These are phyloP conservation scores for Haliclona indistincta DNA, from an alignment of 37 sponge, comb jelly and placozoan genomes.

Conservation along the genomic window DNA sequence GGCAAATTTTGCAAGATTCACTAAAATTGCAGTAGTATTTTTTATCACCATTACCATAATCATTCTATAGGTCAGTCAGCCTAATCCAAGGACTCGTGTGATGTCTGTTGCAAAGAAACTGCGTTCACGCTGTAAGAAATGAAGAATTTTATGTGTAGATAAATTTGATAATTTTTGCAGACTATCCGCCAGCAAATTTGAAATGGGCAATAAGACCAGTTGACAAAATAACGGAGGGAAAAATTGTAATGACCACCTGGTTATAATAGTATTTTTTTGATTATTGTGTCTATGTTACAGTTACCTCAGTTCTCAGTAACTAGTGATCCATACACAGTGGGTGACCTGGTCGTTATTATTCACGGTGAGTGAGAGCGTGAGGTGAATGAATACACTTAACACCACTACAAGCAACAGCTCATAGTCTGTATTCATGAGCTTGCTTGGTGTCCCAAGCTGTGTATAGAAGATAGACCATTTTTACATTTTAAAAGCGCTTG, in stretches of 20 bases:
- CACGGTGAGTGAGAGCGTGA: constrained; percentile 24
- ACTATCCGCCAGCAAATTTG: constrained; percentile 35
- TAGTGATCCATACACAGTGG: constrained; percentile 50
- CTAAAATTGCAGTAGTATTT: no score
- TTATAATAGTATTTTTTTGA: neutral
- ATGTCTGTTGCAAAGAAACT: neutral
- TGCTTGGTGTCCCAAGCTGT: no score
- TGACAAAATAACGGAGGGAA: constrained; percentile 11
- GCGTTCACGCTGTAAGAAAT: neutral
- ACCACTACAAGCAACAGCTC: no score
- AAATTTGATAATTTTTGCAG: neutral
- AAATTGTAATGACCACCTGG: constrained; percentile 6
- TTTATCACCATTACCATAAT: no score
- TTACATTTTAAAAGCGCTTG: no score
- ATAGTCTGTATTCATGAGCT: no score
- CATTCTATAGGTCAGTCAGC: no score
- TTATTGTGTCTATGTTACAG: constrained; percentile 13
- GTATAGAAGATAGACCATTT: no score
- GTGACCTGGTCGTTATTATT: constrained; percentile 38
- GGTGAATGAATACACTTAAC: no score
- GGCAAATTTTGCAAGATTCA: no score
- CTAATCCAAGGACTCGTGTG: no score
- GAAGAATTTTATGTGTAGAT: neutral
- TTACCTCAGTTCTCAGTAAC: constrained; percentile 54
- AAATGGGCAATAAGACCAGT: constrained; percentile 49